A percentile compares a stretch with the other conserved stretches of the same genome.
phyloP scores from a whole-genome alignment of 2,113 vertebrate genomes.

The Nycticorax nycticorax region DNA sequence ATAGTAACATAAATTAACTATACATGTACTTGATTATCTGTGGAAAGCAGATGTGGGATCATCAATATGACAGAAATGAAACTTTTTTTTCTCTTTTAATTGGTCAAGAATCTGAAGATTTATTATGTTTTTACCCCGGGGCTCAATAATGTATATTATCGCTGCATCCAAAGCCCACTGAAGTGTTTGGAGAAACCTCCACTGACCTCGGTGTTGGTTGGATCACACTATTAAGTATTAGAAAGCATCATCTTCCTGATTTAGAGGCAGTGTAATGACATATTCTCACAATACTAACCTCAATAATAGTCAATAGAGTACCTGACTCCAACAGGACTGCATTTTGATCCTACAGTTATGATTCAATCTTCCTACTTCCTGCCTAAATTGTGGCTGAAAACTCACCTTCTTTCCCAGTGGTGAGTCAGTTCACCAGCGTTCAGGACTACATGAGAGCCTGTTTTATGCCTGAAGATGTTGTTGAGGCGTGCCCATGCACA shows the following conservation, averaged over 20 bases:
- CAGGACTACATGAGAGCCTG: neutral
- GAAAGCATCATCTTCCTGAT: neutral
- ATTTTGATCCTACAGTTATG: neutral
- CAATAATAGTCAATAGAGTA: neutral
- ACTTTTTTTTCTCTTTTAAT: neutral
- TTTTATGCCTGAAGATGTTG: neutral
- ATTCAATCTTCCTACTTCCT: neutral
- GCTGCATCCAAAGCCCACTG: neutral
- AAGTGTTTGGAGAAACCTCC: neutral
- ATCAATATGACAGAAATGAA: neutral
- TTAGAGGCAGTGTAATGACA: neutral
- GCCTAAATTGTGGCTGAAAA: neutral
- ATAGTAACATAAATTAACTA: neutral
- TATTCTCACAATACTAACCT: neutral
- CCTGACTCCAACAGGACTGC: neutral
- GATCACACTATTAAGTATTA: neutral
- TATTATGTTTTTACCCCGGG: neutral
- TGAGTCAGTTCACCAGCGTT: neutral
- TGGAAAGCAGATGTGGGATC: neutral
- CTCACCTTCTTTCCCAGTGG: neutral
- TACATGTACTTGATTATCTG: neutral
- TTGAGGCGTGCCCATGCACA: neutral
- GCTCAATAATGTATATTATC: neutral
- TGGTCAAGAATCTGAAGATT: neutral
- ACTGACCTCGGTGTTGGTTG: neutral